phyloP scores from a whole-genome alignment of 2,888 invertebrate species.

The Isoperla grammatica region DNA sequence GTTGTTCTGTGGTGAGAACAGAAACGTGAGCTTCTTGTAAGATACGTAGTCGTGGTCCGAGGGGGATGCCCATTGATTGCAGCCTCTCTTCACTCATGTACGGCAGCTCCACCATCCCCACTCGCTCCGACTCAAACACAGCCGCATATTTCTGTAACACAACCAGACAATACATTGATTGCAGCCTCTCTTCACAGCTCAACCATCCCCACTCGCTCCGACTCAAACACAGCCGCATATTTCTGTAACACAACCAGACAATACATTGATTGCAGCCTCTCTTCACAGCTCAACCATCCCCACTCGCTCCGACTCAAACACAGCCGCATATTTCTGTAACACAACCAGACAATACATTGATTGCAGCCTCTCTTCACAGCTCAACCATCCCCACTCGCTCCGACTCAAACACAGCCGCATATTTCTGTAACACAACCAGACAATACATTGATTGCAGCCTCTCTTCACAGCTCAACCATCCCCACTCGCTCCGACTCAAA shows the following conservation, averaged over 20 bases:
- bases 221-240: conserved; percentile 77
- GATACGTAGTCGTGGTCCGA: conserved; percentile 82
- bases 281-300: conserved; percentile 89
- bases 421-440: conserved; percentile 61
- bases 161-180: conserved; percentile 54
- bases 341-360: conserved; percentile 51
- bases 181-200: conserved; percentile 83
- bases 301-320: conserved; percentile 79
- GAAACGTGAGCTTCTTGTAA: conserved; percentile 76
- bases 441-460: conserved; percentile 66
- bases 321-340: conserved; percentile 75
- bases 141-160: conserved; percentile 74
- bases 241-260: conserved; percentile 55
- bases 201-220: conserved; percentile 82
- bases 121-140: conserved; percentile 76
- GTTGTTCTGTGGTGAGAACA: conserved; percentile 52
- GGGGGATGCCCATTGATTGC: conserved; percentile 82
- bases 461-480: conserved; percentile 83
- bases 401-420: conserved; percentile 72
- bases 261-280: conserved; percentile 71
- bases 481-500: conserved; percentile 84
- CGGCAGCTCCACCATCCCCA: conserved; percentile 85
- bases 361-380: conserved; percentile 78
- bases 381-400: conserved; percentile 88
- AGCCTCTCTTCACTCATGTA: conserved; percentile 84